These are phyloP conservation scores for Pinctada fucata DNA, from an alignment of 2,888 invertebrate species.

Conservation along the genomic window DNA sequence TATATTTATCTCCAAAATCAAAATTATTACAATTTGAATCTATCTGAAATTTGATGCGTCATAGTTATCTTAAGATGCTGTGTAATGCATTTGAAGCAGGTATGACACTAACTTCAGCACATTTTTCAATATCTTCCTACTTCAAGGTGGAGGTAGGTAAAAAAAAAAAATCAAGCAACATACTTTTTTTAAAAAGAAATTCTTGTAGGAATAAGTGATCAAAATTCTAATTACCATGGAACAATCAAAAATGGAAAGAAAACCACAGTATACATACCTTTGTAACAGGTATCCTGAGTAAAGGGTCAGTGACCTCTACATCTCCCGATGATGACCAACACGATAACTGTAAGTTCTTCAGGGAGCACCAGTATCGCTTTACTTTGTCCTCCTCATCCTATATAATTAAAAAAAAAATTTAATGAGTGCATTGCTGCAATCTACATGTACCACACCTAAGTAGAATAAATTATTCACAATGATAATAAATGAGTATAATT, in stretches of 20 bases:
- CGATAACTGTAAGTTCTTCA: slow-evolving; percentile 79
- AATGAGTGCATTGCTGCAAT: neutral
- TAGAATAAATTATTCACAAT: too few relatives aligned
- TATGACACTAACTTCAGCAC: too few relatives aligned
- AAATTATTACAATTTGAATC: neutral
- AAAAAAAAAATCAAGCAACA: too few relatives aligned
- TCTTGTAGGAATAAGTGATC: too few relatives aligned
- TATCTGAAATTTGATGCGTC: neutral
- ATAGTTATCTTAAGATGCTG: too few relatives aligned
- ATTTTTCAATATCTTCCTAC: too few relatives aligned
- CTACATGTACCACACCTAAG: neutral
- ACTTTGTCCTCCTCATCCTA: slow-evolving; percentile 13
- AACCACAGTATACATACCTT: slow-evolving; percentile 72
- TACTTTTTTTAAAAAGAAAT: too few relatives aligned
- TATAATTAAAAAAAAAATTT: neutral
- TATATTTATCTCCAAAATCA: neutral
- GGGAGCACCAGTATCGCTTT: slow-evolving; percentile 78
- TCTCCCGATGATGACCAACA: slow-evolving; percentile 78
- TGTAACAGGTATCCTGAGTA: slow-evolving; percentile 77
- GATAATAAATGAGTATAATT: too few relatives aligned
- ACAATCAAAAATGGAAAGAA: too few relatives aligned
- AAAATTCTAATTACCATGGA: too few relatives aligned
- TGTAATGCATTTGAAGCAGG: too few relatives aligned
- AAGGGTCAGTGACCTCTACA: slow-evolving; percentile 74
- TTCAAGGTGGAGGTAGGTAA: too few relatives aligned